These are phyloP conservation scores for Avahi laniger DNA, from an alignment of 2,797 vertebrate genomes.

Conservation along the genomic window DNA sequence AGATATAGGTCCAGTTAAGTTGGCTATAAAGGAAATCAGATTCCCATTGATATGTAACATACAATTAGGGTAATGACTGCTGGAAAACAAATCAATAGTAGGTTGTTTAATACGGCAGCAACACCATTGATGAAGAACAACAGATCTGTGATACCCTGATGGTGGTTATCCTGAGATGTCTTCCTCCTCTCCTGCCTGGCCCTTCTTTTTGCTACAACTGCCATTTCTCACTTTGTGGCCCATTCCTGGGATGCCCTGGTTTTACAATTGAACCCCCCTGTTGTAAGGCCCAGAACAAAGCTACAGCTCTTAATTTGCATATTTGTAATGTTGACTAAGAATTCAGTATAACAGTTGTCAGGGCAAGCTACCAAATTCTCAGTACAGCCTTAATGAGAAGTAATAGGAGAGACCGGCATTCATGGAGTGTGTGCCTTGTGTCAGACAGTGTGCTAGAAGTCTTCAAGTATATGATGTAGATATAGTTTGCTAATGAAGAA, in stretches of 20 bases:
- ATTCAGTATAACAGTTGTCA: fast-evolving
- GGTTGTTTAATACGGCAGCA: not conserved
- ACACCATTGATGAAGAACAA: not conserved
- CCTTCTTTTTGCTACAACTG: not conserved
- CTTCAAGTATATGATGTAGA: not conserved
- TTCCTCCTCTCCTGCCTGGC: not conserved
- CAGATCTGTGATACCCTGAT: not conserved
- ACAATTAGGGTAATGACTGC: not conserved
- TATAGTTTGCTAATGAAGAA: not conserved
- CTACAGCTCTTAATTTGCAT: not conserved
- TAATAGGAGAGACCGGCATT: not conserved
- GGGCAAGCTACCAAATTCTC: not conserved
- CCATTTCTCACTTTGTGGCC: not conserved
- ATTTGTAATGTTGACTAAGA: not conserved
- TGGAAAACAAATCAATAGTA: not conserved
- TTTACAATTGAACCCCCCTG: not conserved
- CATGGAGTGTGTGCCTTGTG: not conserved
- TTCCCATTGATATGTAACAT: not conserved
- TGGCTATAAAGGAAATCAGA: not conserved
- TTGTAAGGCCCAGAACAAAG: not conserved
- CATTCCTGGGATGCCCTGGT: not conserved
- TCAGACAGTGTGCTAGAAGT: not conserved
- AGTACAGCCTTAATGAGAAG: not conserved
- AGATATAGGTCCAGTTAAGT: not conserved
- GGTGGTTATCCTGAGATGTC: fast-evolving